Evolutionary conservation across 2,797 vertebrate species (phyloP), one percentile per base, ranked within the genome.

Genomic region (Acropternis orthonyx): DNA sequence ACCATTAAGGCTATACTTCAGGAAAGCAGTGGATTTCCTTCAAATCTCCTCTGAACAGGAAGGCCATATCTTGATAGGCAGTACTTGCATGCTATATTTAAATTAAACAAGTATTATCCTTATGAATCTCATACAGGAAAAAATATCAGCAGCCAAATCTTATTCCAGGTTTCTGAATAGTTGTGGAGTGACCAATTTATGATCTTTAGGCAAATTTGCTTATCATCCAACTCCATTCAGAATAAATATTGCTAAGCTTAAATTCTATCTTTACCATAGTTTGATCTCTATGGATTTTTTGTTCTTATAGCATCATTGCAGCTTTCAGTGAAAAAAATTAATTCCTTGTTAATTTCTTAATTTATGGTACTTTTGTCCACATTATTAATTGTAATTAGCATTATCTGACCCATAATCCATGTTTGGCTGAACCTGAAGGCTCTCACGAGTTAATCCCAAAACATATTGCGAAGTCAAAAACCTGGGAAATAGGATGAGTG

Each of bases 341-440:
- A 85, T 88, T 89, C 36, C 4, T 2, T 44, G 19, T 9, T 85
- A 91, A 82, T 6, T 63, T 91, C 46, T 88, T 39, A 56, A 56
- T 83, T 83, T 89, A 85, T 36, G 85, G 13, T 91, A 66, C 9
- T 44, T 44, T 55, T 66, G 39, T 54, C 46, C 62, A 65, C 37
- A 43, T 89, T 81, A 88, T 95, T 94, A 93, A 62, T 49, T 88
- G n/a, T 75, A 92, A 89, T 93, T 89, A 93, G 28, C 32, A 44
- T 85, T 96, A 92, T 94, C 95, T 89, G 85, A 83, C 88, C 85
- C 44, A 49, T 94, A 93, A 96, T 95, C 83, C 84, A 30, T n/a
- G 39, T 91, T 84, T 96, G 89, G 75, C 73, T 94, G 76, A 92
- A 93, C 72, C 11, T 91, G 75, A 92, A 74, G 27, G 26, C 77